Conservation (phyloP, 1,140 invertebrate genomes). For the Archegozetes longisetosus region DNA sequence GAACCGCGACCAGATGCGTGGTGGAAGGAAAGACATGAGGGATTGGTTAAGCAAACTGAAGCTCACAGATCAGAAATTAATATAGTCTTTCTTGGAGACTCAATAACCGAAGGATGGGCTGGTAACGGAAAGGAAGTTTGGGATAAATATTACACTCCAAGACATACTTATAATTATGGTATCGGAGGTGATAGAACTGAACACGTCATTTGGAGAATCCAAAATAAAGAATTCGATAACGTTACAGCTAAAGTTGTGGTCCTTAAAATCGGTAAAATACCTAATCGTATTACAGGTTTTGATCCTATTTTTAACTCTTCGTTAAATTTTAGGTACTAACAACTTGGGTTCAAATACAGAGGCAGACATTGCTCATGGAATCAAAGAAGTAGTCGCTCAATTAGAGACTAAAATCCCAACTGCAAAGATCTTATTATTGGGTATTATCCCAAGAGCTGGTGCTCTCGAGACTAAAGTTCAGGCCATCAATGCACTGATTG, state of each 20-base stretch:
- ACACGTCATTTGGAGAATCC: constrained; percentile 3
- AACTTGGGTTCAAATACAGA: neutral
- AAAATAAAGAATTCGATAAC: neutral
- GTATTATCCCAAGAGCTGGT: neutral
- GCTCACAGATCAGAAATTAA: no score
- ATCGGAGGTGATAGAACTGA: constrained; percentile 9
- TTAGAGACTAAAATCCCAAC: neutral
- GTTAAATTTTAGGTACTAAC: no score
- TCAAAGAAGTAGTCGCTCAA: neutral
- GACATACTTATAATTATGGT: constrained; percentile 6
- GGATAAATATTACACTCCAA: neutral
- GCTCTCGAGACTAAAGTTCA: neutral
- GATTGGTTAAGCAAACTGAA: no score
- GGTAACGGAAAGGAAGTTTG: constrained; percentile 3
- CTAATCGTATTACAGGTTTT: no score
- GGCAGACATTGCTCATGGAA: neutral
- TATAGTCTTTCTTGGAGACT: constrained; percentile 8
- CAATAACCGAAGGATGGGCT: neutral
- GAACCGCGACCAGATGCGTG: neutral
- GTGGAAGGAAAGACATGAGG: neutral
- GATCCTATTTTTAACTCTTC: no score
- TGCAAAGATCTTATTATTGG: neutral
- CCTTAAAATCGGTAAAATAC: constrained; percentile 2
- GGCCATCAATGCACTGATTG: neutral
- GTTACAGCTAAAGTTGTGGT: constrained; percentile 1